Conservation (phyloP, 2,888 invertebrate species). For the Andrena dorsata region DNA sequence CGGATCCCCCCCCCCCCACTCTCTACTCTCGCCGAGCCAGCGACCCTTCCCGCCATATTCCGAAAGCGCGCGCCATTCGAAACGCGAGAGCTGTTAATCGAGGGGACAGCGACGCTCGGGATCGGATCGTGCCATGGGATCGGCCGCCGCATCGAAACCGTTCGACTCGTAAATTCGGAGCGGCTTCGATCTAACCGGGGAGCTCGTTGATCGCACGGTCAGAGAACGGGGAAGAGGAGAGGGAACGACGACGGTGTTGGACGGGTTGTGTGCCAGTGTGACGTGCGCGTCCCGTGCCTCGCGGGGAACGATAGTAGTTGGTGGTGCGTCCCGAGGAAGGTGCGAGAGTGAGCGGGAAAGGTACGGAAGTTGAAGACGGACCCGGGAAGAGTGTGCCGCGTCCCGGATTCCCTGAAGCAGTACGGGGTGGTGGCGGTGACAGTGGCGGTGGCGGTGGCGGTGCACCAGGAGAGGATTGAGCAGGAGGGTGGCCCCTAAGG, state of each 20-base stretch:
- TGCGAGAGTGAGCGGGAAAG: conserved; percentile 37
- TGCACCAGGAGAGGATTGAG: conserved; percentile 57
- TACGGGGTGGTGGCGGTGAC: conserved; percentile 17
- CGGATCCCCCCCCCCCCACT: conserved; percentile 14
- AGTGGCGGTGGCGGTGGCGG: conserved; percentile 59
- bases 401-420: conserved; percentile 33
- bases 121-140: background rate
- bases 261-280: conserved; percentile 48
- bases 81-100: conserved; percentile 4
- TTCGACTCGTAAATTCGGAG: background rate
- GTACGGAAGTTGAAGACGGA: background rate
- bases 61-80: conserved; percentile 51
- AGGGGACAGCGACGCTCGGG: background rate
- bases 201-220: background rate
- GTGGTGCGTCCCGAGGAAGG: conserved; percentile 21
- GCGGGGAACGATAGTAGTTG: background rate
- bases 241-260: background rate
- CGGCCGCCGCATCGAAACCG: background rate
- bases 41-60: conserved; percentile 44
- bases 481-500: conserved; percentile 59
- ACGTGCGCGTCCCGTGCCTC: conserved; percentile 27
- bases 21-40: background rate
- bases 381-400: conserved; percentile 17
- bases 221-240: conserved; percentile 1
- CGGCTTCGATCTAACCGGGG: background rate